Percentiles rank a stretch among this genome's conserved stretches.
Conservation (phyloP, 2,888 invertebrate species). For the Lymantria dispar region DNA sequence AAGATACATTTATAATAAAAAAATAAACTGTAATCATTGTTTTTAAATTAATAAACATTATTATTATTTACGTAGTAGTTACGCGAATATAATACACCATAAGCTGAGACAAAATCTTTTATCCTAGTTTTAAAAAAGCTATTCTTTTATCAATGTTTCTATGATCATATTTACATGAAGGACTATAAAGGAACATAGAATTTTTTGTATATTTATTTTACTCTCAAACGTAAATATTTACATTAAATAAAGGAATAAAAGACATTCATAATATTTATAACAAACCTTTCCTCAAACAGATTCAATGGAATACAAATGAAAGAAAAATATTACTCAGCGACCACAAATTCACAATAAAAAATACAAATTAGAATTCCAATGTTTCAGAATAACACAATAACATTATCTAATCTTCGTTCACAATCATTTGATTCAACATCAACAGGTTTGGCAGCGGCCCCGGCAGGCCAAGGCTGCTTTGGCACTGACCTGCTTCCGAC, state of each 20-base stretch:
- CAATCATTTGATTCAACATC: slow-evolving; percentile 40
- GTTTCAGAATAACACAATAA: slow-evolving; percentile 12
- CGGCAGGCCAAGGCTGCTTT: slow-evolving; percentile 52
- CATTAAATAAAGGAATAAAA: neutral
- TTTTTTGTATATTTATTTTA: no score
- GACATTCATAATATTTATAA: neutral
- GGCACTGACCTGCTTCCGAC: slow-evolving; percentile 65
- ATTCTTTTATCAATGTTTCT: no score
- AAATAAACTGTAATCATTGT: no score
- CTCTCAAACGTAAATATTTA: neutral
- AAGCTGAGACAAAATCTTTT: no score
- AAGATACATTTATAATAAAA: no score
- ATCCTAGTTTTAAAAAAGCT: no score
- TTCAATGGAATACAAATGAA: neutral
- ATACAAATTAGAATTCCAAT: slow-evolving; percentile 2
- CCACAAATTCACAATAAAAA: neutral
- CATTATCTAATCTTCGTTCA: slow-evolving; percentile 21
- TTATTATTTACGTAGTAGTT: no score
- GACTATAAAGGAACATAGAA: no score
- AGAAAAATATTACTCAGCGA: neutral
- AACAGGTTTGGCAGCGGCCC: slow-evolving; percentile 56
- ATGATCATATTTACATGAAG: no score
- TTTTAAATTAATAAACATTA: no score
- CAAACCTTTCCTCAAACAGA: neutral
- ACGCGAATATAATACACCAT: no score